A percentile compares a stretch with the other conserved stretches of the same genome.
Conservation (phyloP, 2,888 invertebrate species). For the Pterostichus madidus region DNA sequence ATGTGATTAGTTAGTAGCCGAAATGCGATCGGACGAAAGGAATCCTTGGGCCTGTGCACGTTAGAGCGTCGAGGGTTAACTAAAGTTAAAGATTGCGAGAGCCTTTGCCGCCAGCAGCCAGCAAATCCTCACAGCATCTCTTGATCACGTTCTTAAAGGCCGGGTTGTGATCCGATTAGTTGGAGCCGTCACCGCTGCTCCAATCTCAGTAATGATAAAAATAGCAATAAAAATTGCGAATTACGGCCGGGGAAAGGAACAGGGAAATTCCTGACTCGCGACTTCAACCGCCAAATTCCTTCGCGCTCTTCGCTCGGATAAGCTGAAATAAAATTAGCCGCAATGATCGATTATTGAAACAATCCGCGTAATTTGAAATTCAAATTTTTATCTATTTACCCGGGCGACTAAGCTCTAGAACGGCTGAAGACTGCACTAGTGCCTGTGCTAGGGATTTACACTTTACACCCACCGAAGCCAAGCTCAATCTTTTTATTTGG, state of each 20-base stretch:
- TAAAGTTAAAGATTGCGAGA: constrained; percentile 59
- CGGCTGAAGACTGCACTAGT: neutral
- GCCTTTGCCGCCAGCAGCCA: constrained; percentile 8
- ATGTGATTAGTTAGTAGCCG: too few relatives aligned
- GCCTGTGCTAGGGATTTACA: constrained; percentile 43
- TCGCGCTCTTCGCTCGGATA: constrained; percentile 72
- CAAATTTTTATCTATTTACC: constrained; percentile 75
- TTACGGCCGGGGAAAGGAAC: constrained; percentile 72
- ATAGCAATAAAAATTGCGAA: constrained; percentile 78
- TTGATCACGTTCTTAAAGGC: constrained; percentile 77
- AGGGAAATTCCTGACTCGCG: constrained; percentile 26
- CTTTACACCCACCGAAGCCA: constrained; percentile 23
- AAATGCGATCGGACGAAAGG: too few relatives aligned
- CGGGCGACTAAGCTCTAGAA: constrained; percentile 28
- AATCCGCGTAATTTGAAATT: constrained; percentile 74
- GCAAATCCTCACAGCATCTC: constrained; percentile 76
- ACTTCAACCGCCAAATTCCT: neutral
- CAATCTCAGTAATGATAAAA: constrained; percentile 77
- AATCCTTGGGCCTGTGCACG: neutral
- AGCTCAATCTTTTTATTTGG: constrained; percentile 46
- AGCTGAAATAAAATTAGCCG: constrained; percentile 83
- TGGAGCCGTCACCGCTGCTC: constrained; percentile 73
- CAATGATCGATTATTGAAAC: constrained; percentile 84
- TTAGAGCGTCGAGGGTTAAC: constrained; percentile 46
- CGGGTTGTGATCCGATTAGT: constrained; percentile 77